These are phyloP conservation scores for Bruchidius siliquastri DNA, from an alignment of 2,888 invertebrate species.

Conservation along the genomic window DNA sequence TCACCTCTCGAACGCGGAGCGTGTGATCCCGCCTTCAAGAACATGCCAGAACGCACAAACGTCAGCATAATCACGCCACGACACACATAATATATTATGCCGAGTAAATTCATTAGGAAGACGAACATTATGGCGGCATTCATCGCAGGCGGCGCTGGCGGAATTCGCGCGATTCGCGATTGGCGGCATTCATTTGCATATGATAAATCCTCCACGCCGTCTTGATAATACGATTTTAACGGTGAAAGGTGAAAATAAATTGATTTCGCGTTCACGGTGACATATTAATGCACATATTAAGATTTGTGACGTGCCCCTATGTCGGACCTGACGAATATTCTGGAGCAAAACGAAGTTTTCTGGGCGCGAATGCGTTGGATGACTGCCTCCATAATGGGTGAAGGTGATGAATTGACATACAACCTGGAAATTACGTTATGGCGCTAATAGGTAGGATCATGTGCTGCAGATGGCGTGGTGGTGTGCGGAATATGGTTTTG, in stretches of 20 bases:
- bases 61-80: neutral
- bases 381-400: constrained; percentile 37
- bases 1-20: too few species aligned
- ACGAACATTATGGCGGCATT: constrained; percentile 26
- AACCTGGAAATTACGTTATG: constrained; percentile 42
- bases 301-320: constrained; percentile 38
- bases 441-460: constrained; percentile 41
- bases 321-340: constrained; percentile 21
- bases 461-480: constrained; percentile 22
- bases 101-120: constrained; percentile 31
- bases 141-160: constrained; percentile 12
- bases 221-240: constrained; percentile 43
- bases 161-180: constrained; percentile 15
- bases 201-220: constrained; percentile 42
- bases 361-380: constrained; percentile 13
- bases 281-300: constrained; percentile 49
- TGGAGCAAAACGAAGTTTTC: neutral
- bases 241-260: constrained; percentile 48
- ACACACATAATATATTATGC: neutral
- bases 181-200: constrained; percentile 44
- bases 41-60: neutral
- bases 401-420: constrained; percentile 39
- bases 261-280: constrained; percentile 48
- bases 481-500: neutral
- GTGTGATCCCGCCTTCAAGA: too few species aligned